Percentiles rank a stretch among this genome's conserved stretches.
These are phyloP conservation scores for Chromoteleia sp. DNA, from an alignment of 2,888 invertebrate genomes.

Conservation along the genomic window DNA sequence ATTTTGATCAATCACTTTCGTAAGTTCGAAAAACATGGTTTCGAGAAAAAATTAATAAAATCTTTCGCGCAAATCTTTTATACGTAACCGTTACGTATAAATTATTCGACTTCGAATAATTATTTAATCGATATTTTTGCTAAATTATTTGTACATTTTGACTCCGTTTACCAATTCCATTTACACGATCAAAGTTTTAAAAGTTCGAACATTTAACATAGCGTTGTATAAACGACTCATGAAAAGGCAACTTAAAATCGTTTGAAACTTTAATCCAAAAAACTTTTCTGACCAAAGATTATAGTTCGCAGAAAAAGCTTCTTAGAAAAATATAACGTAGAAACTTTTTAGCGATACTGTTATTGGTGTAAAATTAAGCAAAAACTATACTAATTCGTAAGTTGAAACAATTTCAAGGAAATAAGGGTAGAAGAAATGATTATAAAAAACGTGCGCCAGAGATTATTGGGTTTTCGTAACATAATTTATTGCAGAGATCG, in stretches of 20 bases:
- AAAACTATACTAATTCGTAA: constrained; percentile 2
- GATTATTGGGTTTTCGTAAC: background rate
- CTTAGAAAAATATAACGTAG: constrained; percentile 29
- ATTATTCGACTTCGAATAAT: too few species aligned
- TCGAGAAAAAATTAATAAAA: too few species aligned
- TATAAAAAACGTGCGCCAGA: background rate
- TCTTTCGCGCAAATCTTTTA: too few species aligned
- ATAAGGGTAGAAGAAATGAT: background rate
- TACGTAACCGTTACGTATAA: too few species aligned
- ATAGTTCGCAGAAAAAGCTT: constrained; percentile 28
- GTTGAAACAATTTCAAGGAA: background rate
- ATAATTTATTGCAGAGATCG: background rate
- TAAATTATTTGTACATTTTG: constrained; percentile 30
- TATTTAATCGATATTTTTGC: too few species aligned
- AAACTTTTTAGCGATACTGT: constrained; percentile 29
- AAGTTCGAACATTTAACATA: constrained; percentile 42
- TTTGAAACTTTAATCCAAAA: constrained; percentile 53
- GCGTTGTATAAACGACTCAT: constrained; percentile 39
- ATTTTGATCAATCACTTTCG: too few species aligned
- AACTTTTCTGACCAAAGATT: constrained; percentile 48
- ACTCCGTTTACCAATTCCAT: constrained; percentile 14
- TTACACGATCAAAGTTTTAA: constrained; percentile 39
- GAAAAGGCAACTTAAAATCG: constrained; percentile 55
- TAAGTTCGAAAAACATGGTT: too few species aligned
- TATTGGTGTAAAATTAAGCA: constrained; percentile 26